Evolutionary conservation across 2,888 invertebrate species (phyloP).

Genomic region (Petrolisthes manimaculis): DNA sequence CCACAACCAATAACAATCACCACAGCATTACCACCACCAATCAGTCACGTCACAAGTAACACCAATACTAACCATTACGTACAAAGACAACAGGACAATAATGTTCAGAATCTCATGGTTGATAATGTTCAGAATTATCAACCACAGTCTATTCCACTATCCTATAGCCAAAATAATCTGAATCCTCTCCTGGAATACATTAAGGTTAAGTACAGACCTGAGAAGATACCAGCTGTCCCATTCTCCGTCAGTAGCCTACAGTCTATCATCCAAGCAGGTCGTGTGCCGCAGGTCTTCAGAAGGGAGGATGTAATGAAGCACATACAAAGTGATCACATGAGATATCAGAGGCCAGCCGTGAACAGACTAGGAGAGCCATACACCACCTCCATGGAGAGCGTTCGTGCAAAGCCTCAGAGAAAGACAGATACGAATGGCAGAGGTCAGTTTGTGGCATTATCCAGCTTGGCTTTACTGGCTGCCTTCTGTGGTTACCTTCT

Average conservation of each 20-base stretch:
- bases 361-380: neutral
- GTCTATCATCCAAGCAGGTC: slow-evolving; percentile 35
- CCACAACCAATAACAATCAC: neutral
- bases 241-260: slow-evolving; percentile 39
- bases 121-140: neutral
- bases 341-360: neutral
- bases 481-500: slow-evolving; percentile 43
- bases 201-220: slow-evolving; percentile 27
- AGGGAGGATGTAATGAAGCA: slow-evolving; percentile 30
- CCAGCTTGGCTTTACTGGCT: slow-evolving; percentile 30
- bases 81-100: too few species aligned
- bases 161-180: slow-evolving; percentile 25
- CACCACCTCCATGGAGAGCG: neutral
- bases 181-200: slow-evolving; percentile 29
- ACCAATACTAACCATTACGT: slow-evolving; percentile 6
- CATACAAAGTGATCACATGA: slow-evolving; percentile 13
- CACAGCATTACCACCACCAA: too few species aligned
- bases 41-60: neutral
- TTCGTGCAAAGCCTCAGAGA: neutral
- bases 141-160: neutral
- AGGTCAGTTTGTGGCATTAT: slow-evolving; percentile 47
- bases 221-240: neutral
- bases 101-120: neutral
- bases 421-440: neutral
- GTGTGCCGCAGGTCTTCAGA: slow-evolving; percentile 31